Evolutionary conservation across 2,888 invertebrate genomes (phyloP).

Genomic region (Mesoligia furuncula): DNA sequence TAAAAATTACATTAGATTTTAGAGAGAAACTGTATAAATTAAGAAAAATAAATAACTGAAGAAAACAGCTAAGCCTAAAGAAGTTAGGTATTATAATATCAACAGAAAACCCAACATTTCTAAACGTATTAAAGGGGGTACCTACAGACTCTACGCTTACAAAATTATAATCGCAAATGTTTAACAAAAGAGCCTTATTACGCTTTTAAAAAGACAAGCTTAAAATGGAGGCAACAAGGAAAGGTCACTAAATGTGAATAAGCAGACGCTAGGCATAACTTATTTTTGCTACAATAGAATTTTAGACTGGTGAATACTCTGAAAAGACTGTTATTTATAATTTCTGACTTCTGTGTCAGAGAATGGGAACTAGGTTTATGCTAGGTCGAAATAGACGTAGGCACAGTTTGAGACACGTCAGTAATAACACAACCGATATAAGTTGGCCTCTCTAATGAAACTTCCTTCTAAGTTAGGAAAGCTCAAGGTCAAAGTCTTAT

Average conservation of each 20-base stretch:
- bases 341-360: neutral
- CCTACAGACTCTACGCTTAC: conserved; percentile 28
- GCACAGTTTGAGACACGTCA: no score
- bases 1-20: neutral
- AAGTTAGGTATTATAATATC: conserved; percentile 14
- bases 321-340: neutral
- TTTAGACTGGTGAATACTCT: neutral
- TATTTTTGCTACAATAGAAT: conserved; percentile 33
- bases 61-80: conserved; percentile 19
- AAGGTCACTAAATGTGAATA: conserved; percentile 32
- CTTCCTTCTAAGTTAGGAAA: neutral
- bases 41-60: conserved; percentile 7
- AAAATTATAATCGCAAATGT: conserved; percentile 52
- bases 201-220: conserved; percentile 36
- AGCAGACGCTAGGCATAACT: conserved; percentile 30
- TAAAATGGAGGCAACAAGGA: conserved; percentile 15
- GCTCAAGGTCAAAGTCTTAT: neutral
- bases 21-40: neutral
- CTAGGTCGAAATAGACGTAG: neutral
- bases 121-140: conserved; percentile 37
- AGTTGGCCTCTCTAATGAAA: neutral
- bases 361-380: neutral
- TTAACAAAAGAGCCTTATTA: conserved; percentile 50
- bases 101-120: conserved; percentile 14
- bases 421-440: neutral